These are phyloP conservation scores for Clunio marinus DNA, from an alignment of 2,888 invertebrate species.

Conservation along the genomic window DNA sequence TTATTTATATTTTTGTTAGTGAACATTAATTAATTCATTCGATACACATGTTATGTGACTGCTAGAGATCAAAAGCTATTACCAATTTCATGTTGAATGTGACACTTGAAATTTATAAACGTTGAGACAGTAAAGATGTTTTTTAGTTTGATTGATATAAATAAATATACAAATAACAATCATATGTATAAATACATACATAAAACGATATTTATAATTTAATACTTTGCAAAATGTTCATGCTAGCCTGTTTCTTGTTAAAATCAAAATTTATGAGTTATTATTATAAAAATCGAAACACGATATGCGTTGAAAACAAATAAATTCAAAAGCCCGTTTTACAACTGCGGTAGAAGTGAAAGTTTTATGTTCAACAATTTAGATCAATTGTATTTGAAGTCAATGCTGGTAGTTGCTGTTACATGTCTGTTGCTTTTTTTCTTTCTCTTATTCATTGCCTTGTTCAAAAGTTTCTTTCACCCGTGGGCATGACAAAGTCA, in stretches of 20 bases:
- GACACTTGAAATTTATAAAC: constrained; percentile 10
- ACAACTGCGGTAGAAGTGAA: constrained; percentile 6
- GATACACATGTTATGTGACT: constrained; percentile 9
- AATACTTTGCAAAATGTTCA: too few relatives aligned
- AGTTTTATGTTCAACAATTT: constrained; percentile 11
- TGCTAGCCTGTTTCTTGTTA: too few relatives aligned
- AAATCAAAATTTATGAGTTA: too few relatives aligned
- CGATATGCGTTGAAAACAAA: too few relatives aligned
- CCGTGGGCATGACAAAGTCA: constrained; percentile 15
- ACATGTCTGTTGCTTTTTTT: constrained; percentile 9
- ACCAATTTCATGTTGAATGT: background rate
- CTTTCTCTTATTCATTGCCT: constrained; percentile 3
- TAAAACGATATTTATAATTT: too few relatives aligned
- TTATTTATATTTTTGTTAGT: too few relatives aligned
- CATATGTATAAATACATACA: too few relatives aligned
- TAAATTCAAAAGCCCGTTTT: too few relatives aligned
- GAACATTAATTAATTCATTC: background rate
- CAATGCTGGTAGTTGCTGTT: constrained; percentile 23
- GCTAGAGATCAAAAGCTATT: constrained; percentile 17
- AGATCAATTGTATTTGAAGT: constrained; percentile 15
- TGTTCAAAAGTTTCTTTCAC: background rate
- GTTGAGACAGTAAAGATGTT: too few relatives aligned
- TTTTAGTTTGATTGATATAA: too few relatives aligned
- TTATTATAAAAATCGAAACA: too few relatives aligned
- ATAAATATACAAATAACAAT: too few relatives aligned